Percentiles rank a stretch among this genome's conserved stretches.
phyloP scores from a whole-genome alignment of 2,888 invertebrate genomes.

The Microctonus hyperodae region DNA sequence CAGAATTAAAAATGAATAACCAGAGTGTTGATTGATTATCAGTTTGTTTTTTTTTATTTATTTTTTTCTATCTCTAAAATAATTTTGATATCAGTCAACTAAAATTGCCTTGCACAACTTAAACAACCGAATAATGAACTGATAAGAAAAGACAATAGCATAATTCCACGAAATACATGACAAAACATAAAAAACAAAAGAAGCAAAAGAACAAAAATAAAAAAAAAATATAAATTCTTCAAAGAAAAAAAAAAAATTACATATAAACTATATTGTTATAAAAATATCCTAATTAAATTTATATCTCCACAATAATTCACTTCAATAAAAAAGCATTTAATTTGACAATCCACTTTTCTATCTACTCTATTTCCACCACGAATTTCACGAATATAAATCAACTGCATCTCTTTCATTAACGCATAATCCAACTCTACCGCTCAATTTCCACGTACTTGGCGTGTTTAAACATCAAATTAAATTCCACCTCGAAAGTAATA shows the following conservation, averaged over 20 bases:
- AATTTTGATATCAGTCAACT: not conserved
- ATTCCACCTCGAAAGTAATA: constrained; percentile 1
- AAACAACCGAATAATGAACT: not conserved
- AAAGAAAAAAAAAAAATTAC: not conserved
- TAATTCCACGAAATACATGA: not conserved
- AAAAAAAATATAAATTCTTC: not conserved
- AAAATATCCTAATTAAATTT: not conserved
- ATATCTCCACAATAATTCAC: not conserved
- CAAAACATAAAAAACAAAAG: not conserved
- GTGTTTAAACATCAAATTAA: constrained; percentile 12
- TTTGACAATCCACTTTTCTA: not conserved
- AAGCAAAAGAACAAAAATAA: not conserved
- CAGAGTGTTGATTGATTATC: not conserved
- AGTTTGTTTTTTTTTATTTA: not conserved
- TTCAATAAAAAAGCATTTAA: not conserved
- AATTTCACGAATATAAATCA: constrained; percentile 17
- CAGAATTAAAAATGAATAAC: not conserved
- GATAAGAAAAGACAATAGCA: not conserved
- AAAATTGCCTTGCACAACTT: not conserved
- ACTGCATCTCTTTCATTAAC: not conserved
- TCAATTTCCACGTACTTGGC: constrained; percentile 16
- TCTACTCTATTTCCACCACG: not conserved
- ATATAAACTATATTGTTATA: not conserved
- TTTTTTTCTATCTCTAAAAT: not conserved
- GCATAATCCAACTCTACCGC: not conserved